These are phyloP conservation scores for Heterotilapia buettikoferi DNA, from an alignment of 2,113 vertebrate genomes.

Conservation along the genomic window DNA sequence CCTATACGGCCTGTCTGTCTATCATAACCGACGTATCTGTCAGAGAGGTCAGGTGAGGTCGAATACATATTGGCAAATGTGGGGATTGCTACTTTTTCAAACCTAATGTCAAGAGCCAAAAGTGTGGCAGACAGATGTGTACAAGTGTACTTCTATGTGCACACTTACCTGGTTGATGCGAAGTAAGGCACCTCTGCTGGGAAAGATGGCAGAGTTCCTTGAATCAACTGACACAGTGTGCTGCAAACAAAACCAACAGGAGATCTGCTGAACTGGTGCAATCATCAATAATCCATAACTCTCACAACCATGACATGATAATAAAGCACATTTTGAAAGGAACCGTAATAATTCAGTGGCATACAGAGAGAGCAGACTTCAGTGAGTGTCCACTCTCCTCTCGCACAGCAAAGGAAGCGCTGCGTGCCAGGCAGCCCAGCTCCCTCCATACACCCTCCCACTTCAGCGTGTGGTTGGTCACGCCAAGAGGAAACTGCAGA, in stretches of 20 bases:
- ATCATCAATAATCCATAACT: background rate
- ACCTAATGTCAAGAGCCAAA: background rate
- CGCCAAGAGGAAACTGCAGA: constrained; percentile 85
- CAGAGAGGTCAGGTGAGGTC: background rate
- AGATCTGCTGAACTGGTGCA: background rate
- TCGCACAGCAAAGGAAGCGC: constrained; percentile 89
- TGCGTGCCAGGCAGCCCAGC: constrained; percentile 88
- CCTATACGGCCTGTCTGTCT: rapidly evolving
- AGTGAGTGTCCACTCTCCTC: constrained; percentile 94
- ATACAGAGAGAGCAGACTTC: constrained; percentile 90
- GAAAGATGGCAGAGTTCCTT: constrained; percentile 89
- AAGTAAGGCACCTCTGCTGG: constrained; percentile 84
- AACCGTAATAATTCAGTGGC: background rate
- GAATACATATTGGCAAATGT: background rate
- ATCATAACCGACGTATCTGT: background rate
- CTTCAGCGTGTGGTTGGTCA: constrained; percentile 85
- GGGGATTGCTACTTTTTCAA: background rate
- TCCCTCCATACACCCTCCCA: constrained; percentile 97
- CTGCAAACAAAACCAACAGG: constrained; percentile 58
- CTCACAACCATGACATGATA: background rate
- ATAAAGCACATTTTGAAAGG: background rate
- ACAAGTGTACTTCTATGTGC: rapidly evolving
- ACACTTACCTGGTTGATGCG: constrained; percentile 86
- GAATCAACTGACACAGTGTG: constrained; percentile 89
- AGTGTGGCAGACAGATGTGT: background rate